A percentile compares a stretch with the other conserved stretches of the same genome.
phyloP scores from a whole-genome alignment of 2,113 vertebrate genomes.

The Cottus gobio region DNA sequence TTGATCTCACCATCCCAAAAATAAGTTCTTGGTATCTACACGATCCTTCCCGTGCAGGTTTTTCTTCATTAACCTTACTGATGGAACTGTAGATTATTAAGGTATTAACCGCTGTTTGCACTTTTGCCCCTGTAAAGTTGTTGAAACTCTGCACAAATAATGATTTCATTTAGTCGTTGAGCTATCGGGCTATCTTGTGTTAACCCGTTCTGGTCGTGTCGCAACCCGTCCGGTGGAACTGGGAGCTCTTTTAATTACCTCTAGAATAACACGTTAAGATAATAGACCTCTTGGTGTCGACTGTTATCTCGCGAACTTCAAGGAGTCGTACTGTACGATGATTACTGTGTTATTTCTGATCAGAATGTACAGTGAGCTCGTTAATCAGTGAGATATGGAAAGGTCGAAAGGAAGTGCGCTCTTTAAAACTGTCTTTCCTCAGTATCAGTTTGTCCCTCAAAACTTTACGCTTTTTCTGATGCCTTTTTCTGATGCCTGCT shows the following conservation, averaged over 20 bases:
- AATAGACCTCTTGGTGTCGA: neutral
- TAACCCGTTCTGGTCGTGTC: neutral
- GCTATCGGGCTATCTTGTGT: neutral
- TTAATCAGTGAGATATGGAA: neutral
- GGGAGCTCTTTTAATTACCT: neutral
- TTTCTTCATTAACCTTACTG: neutral
- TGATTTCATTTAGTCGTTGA: neutral
- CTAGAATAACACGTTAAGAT: slow-evolving; percentile 39
- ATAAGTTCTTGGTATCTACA: neutral
- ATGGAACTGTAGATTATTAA: neutral
- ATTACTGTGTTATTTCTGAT: neutral
- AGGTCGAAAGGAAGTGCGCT: too few relatives aligned
- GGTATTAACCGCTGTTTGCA: neutral
- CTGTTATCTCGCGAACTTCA: neutral
- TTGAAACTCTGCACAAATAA: neutral
- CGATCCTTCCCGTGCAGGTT: neutral
- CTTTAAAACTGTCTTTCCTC: neutral
- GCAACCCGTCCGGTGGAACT: neutral
- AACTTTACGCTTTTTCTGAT: neutral
- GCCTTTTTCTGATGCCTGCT: neutral
- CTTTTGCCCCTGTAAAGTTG: too few relatives aligned
- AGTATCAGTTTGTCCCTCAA: neutral
- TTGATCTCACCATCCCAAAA: neutral
- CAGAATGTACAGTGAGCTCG: neutral
- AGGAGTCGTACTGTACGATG: neutral